phyloP scores from a whole-genome alignment of 2,113 vertebrate genomes.

The Orycteropus afer region DNA sequence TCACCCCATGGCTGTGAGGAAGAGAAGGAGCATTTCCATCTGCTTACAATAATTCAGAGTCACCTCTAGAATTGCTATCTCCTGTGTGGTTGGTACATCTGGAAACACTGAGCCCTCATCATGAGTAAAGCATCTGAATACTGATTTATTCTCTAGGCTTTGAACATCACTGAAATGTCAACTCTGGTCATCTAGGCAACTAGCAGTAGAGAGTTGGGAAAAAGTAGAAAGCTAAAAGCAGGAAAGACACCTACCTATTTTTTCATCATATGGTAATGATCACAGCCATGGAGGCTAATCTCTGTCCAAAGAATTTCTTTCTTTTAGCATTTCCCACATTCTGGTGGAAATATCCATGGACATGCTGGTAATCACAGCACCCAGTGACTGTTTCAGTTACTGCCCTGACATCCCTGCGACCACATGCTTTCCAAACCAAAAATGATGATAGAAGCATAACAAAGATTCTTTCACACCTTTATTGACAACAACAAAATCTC shows the following conservation, averaged over 20 bases:
- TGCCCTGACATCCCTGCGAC: neutral
- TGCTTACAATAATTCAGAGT: neutral
- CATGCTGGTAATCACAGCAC: neutral
- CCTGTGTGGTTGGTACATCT: neutral
- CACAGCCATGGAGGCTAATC: neutral
- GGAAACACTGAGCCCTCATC: neutral
- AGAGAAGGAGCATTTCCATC: neutral
- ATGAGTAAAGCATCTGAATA: neutral
- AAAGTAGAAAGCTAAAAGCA: neutral
- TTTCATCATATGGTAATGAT: neutral
- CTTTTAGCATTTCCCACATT: neutral
- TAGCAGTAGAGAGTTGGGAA: neutral
- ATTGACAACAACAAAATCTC: neutral
- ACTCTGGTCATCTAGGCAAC: neutral
- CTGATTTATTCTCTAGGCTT: neutral
- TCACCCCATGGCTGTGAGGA: neutral
- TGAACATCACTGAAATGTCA: neutral
- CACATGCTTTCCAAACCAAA: neutral
- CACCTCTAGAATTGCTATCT: neutral
- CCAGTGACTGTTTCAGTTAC: neutral
- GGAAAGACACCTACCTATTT: neutral
- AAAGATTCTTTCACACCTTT: neutral
- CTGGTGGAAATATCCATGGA: neutral
- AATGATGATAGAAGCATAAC: neutral
- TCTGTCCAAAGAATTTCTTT: neutral